Conservation (phyloP, 1,140 invertebrate genomes). For the Ceratina australensis region DNA sequence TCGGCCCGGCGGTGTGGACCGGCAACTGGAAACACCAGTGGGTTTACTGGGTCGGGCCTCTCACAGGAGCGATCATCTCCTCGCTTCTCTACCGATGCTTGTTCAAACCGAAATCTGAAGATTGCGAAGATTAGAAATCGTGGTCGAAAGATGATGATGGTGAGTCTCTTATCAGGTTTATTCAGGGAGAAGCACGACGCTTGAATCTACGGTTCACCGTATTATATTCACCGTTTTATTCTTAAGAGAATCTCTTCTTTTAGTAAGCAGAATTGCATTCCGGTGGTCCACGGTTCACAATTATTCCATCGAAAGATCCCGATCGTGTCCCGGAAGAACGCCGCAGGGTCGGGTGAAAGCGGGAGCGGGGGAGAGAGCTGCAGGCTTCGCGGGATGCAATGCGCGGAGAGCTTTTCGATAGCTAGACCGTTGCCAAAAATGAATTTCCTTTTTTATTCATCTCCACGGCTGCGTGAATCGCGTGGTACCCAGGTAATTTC, state of each 20-base stretch:
- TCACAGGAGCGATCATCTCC: slow-evolving; percentile 61
- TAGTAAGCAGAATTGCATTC: slow-evolving; percentile 49
- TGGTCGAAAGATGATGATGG: slow-evolving; percentile 1
- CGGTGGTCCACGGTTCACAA: slow-evolving; percentile 39
- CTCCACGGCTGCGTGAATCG: background rate
- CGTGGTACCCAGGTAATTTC: background rate
- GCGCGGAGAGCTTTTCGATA: slow-evolving; percentile 32
- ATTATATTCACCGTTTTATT: no score
- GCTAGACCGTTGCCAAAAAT: slow-evolving; percentile 6
- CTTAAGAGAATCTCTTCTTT: slow-evolving; percentile 6
- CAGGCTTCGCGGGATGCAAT: background rate
- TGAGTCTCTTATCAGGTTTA: background rate
- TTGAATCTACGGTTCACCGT: no score
- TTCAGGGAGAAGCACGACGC: background rate
- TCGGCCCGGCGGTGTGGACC: slow-evolving; percentile 88
- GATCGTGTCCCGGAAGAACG: slow-evolving; percentile 36
- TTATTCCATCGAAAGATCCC: slow-evolving; percentile 49
- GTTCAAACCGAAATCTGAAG: slow-evolving; percentile 52
- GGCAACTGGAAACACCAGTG: slow-evolving; percentile 86
- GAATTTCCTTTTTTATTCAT: slow-evolving; percentile 12
- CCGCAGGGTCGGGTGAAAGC: background rate
- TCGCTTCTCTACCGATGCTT: slow-evolving; percentile 65
- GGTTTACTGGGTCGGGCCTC: slow-evolving; percentile 81
- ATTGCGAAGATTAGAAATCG: slow-evolving; percentile 6
- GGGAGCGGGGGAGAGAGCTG: background rate